phyloP scores from a whole-genome alignment of 2,888 invertebrate genomes.

The Drosophila phalerata region DNA sequence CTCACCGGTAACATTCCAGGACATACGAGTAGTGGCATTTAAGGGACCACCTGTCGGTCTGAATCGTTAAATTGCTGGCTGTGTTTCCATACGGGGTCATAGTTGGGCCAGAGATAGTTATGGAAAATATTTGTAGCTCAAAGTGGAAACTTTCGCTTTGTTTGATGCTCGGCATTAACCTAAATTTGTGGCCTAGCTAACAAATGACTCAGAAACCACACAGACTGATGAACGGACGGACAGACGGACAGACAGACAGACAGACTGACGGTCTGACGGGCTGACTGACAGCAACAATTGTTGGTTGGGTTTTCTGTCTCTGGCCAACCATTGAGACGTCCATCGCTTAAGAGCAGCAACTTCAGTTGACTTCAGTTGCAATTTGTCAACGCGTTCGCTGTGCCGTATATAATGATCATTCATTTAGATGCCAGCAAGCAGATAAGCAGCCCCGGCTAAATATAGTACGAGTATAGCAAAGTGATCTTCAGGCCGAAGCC shows the following conservation, averaged over 20 bases:
- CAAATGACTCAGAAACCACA: constrained; percentile 45
- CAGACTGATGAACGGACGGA: constrained; percentile 7
- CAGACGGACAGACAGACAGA: not conserved
- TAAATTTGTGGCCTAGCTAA: constrained; percentile 61
- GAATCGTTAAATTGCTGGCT: not conserved
- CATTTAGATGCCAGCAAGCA: constrained; percentile 74
- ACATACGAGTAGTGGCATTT: constrained; percentile 65
- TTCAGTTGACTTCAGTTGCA: constrained; percentile 48
- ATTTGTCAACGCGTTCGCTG: constrained; percentile 75
- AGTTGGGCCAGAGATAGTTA: constrained; percentile 16
- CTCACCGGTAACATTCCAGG: constrained; percentile 76
- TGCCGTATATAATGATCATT: constrained; percentile 73
- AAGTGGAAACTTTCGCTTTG: constrained; percentile 52
- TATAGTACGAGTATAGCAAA: constrained; percentile 41
- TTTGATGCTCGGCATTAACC: constrained; percentile 63
- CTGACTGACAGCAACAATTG: constrained; percentile 14
- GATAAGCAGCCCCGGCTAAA: constrained; percentile 66
- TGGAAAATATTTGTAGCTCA: constrained; percentile 16
- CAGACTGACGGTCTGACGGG: not conserved
- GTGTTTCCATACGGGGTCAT: not conserved
- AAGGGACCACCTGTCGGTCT: constrained; percentile 82
- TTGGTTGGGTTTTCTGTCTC: constrained; percentile 33
- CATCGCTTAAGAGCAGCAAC: constrained; percentile 45
- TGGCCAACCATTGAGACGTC: constrained; percentile 59
- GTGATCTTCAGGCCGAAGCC: constrained; percentile 21